Evolutionary conservation across 2,888 invertebrate species (phyloP).

Genomic region (Polydrusus cervinus): DNA sequence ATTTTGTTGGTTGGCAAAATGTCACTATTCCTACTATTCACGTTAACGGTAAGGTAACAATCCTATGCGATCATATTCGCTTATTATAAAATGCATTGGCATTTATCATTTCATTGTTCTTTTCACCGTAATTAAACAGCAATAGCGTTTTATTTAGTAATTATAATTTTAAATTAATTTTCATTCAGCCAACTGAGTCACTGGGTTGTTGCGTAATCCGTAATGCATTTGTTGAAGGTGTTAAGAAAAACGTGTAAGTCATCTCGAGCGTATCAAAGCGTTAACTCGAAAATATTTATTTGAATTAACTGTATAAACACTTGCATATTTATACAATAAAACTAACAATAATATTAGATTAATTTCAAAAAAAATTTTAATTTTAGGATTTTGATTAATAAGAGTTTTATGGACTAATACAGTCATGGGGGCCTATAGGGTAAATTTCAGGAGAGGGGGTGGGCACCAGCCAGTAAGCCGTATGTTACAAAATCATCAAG

Average conservation of each 20-base stretch:
- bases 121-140: slow-evolving; percentile 42
- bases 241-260: slow-evolving; percentile 28
- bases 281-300: neutral
- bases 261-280: slow-evolving; percentile 24
- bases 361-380: too few relatives aligned
- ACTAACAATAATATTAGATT: too few relatives aligned
- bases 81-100: neutral
- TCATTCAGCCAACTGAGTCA: slow-evolving; percentile 45
- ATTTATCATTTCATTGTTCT: slow-evolving; percentile 45
- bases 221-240: slow-evolving; percentile 35
- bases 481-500: too few relatives aligned
- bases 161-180: slow-evolving; percentile 47
- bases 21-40: too few relatives aligned
- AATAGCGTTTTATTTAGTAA: slow-evolving; percentile 48
- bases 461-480: too few relatives aligned
- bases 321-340: too few relatives aligned
- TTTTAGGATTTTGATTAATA: too few relatives aligned
- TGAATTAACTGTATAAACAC: neutral
- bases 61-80: slow-evolving; percentile 4
- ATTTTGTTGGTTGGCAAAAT: too few relatives aligned
- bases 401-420: too few relatives aligned
- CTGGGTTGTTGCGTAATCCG: slow-evolving; percentile 38
- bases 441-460: too few relatives aligned
- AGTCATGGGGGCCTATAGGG: too few relatives aligned
- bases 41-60: neutral